Evolutionary conservation across 1,140 invertebrate genomes (phyloP).

Genomic region (Chymomyza costata): DNA sequence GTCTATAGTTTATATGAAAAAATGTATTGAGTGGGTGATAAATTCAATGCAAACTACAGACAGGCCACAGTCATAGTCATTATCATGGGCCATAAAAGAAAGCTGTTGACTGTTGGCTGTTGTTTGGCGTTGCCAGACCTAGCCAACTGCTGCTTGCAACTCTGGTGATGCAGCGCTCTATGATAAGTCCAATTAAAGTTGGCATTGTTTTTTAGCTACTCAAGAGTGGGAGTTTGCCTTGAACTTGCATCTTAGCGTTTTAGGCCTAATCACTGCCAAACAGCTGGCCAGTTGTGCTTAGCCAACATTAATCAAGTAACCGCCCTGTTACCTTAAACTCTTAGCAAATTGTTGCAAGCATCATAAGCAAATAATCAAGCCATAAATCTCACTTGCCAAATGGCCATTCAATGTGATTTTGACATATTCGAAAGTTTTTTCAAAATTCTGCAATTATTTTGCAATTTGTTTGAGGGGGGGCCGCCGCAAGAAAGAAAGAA

Average conservation of each 20-base stretch:
- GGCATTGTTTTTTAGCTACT: slow-evolving; percentile 20
- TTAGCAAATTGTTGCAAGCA: slow-evolving; percentile 31
- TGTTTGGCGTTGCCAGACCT: no score
- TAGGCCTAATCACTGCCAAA: slow-evolving; percentile 37
- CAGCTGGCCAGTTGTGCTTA: no score
- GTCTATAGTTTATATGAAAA: slow-evolving; percentile 35
- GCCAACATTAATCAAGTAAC: no score
- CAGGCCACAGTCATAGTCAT: slow-evolving; percentile 32
- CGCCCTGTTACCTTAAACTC: no score
- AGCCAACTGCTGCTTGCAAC: background rate
- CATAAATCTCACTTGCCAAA: slow-evolving; percentile 60
- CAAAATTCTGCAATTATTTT: slow-evolving; percentile 55
- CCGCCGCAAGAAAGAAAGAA: slow-evolving; percentile 5
- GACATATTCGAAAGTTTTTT: slow-evolving; percentile 51
- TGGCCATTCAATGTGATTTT: slow-evolving; percentile 33
- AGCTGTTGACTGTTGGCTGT: slow-evolving; percentile 51
- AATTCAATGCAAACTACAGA: slow-evolving; percentile 49
- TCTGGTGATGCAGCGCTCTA: slow-evolving; percentile 4
- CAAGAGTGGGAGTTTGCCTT: no score
- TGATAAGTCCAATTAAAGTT: slow-evolving; percentile 73
- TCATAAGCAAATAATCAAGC: slow-evolving; percentile 71
- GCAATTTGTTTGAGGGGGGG: slow-evolving; percentile 54
- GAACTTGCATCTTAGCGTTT: background rate
- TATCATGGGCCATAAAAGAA: slow-evolving; percentile 67
- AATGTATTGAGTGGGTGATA: slow-evolving; percentile 71